These are phyloP conservation scores for Panonychus citri DNA, from an alignment of 1,140 invertebrate genomes.

Conservation along the genomic window DNA sequence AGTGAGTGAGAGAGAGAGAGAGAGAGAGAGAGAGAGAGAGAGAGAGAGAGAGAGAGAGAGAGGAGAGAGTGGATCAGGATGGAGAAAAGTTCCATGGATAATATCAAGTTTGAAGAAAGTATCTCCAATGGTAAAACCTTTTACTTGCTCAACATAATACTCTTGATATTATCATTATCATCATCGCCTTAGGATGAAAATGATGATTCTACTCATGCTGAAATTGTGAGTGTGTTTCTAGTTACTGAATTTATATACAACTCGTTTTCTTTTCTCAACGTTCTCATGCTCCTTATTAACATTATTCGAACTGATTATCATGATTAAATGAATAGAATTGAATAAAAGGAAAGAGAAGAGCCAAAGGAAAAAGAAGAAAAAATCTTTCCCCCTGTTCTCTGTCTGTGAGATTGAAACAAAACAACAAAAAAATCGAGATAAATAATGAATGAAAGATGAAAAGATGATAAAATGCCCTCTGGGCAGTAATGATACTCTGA, in stretches of 20 bases:
- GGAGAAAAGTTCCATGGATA: neutral
- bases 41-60: neutral
- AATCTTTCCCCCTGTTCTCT: no score
- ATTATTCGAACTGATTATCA: no score
- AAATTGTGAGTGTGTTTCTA: neutral
- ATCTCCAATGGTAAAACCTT: neutral
- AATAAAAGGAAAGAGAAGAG: no score
- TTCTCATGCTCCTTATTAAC: no score
- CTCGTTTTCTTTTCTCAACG: no score
- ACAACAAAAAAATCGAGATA: no score
- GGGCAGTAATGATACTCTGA: no score
- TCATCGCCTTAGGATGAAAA: neutral
- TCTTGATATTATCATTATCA: neutral
- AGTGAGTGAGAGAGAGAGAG: neutral
- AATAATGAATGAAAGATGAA: no score
- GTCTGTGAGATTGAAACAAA: no score
- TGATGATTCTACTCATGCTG: neutral
- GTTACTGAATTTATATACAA: neutral
- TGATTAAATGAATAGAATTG: no score
- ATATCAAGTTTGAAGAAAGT: neutral
- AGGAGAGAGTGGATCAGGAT: neutral
- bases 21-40: slow-evolving; percentile 1
- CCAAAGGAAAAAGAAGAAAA: no score
- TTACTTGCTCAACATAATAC: neutral
- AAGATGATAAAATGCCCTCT: no score